These are phyloP conservation scores for Aleiodes testaceus DNA, from an alignment of 2,888 invertebrate genomes.

Conservation along the genomic window DNA sequence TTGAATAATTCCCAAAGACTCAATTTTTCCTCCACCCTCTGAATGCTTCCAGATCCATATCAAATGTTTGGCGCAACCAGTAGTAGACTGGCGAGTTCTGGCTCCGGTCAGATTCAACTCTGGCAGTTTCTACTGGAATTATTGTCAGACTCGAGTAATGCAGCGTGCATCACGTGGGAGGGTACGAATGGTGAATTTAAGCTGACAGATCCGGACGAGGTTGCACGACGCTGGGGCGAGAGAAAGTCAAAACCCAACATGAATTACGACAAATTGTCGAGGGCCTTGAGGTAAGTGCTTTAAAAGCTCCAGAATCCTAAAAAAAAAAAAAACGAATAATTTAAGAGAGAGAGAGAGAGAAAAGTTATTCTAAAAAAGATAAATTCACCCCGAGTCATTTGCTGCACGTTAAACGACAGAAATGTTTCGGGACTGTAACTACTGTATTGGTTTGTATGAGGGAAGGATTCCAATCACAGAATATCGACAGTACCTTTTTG, in stretches of 20 bases:
- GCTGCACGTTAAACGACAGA: neutral
- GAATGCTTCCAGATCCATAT: constrained; percentile 91
- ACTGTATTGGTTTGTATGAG: constrained; percentile 29
- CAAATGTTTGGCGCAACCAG: constrained; percentile 98
- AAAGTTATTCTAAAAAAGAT: neutral
- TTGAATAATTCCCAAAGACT: neutral
- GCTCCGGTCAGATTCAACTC: constrained; percentile 97
- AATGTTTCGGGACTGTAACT: neutral
- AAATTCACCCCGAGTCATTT: constrained; percentile 8
- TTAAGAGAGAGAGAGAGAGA: too few species aligned
- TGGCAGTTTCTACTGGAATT: constrained; percentile 99
- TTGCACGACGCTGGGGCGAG: constrained; percentile 98
- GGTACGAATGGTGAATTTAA: constrained; percentile 99
- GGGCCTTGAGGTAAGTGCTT: constrained; percentile 89
- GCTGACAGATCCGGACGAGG: constrained; percentile 98
- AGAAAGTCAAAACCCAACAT: constrained; percentile 99
- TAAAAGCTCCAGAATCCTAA: neutral
- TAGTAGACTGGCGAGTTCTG: constrained; percentile 96
- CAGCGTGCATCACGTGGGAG: constrained; percentile 98
- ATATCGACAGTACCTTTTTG: constrained; percentile 39
- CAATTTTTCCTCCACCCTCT: neutral
- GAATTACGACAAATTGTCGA: constrained; percentile 99
- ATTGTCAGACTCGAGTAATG: constrained; percentile 95
- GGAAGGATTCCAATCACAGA: constrained; percentile 52
- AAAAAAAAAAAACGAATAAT: too few species aligned